Base-by-base conservation (phyloP, 1,140 invertebrate genomes). In the Trichoplusia ni region DNA sequence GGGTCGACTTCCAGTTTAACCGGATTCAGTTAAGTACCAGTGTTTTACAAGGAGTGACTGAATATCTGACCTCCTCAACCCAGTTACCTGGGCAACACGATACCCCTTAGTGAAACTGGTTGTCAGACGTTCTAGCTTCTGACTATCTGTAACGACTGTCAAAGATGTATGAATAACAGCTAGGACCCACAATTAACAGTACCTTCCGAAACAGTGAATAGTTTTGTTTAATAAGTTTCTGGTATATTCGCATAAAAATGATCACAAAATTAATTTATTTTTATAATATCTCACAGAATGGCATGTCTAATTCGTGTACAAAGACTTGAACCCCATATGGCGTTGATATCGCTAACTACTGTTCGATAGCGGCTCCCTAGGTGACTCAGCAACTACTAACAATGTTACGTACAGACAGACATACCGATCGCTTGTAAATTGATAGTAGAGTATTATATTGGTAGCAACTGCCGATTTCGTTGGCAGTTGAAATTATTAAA, bases 351-450 rank as follows among this genome's bases (percentile, higher is more conserved):
- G 75, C 69, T 79, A 70, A 81, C 78, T 82, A 84, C 78, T 73
- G 74, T 80, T 81, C 71, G 68, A 71, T 68, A 68, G 54, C 64
- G 33, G 65, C 77, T 66, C 79, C 77, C 74, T 62, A 33, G 42
- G 54, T 84, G 82, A 84, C 75, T 82, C 71, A 79, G 80, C 82
- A 31, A 21, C 40, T 64, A 47, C 59, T 71, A 71, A 71, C 70
- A 67, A 62, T 51, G 49, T 65, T 53, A 65, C 56, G 11, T 14
- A 47, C 40, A 47, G 42, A 60, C 31, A 47, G 16, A 35, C 42
- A 31, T 60, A 60, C 58, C 19, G 44, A 35, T 60, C 40, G 42
- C 9, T 21, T 31, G 27, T 58, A 42, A 40, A 23, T 44, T 27
- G 35, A 42, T 49, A 56, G 25, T 31, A 27, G 27, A 31, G 9